Base-by-base conservation (phyloP, 2,797 vertebrate species). In the Thalassophryne amazonica region DNA sequence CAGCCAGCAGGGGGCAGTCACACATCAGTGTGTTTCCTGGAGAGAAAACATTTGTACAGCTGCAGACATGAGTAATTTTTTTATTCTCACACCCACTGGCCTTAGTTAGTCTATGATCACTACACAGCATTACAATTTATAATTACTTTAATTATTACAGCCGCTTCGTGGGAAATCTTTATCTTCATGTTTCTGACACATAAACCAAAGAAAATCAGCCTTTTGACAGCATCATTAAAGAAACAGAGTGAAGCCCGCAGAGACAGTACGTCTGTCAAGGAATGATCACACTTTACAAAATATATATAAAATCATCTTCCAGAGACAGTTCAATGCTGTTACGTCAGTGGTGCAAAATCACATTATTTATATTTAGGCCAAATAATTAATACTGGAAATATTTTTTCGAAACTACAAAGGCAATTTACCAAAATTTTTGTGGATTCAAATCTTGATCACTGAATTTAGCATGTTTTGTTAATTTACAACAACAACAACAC, bases 61-160 rank as follows among this genome's bases (percentile, higher is more conserved):
- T 11, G 3, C 23, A 30, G 19, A 15, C 14, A 33, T 4, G 16
- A 32, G 25, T 28, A 17, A 18, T 11, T 16, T 16, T 54, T 17
- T 41, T 14, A 1, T 1, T 14, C 7, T 43, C 4, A 18, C 43
- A 29, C 6, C 21, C 27, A 4, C 30, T 38, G 18, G 33, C 29
- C 24, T 32, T 24, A 22, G 11, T 23, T 9, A 38, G 24, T 39
- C 50, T 29, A 50, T 14, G 19, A 2, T 29, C 8, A 0, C 39
- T 29, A 2, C 36, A 5, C 31, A 4, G 16, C 36, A 30, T 40
- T 28, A 36, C 15, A 7, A 17, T 40, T 45, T 23, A 30, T 63
- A 41, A 54, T 63, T 37, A 49, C 32, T 29, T 6, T 50, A 19
- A 55, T 64, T 55, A 63, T 59, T 35, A 30, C 0, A 33, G 49